Evolutionary conservation across 2,888 invertebrate genomes (phyloP).

Genomic region (Aphodius granarius): DNA sequence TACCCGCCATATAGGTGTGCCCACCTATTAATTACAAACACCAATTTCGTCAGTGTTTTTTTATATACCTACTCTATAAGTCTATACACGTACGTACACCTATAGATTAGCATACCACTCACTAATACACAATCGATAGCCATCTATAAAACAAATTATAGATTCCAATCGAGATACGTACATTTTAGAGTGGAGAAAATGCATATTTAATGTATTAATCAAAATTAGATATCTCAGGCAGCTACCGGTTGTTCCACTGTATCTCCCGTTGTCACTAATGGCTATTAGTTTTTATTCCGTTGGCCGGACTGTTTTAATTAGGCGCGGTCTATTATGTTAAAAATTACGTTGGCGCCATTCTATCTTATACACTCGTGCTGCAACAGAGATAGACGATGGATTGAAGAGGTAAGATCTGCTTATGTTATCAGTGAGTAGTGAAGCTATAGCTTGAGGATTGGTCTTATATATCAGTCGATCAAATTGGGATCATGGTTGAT

Average conservation of each 20-base stretch:
- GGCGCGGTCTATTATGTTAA: conserved; percentile 9
- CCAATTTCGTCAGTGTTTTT: not conserved
- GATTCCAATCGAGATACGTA: not conserved
- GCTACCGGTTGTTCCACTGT: not conserved
- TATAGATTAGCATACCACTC: not conserved
- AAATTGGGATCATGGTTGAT: conserved; percentile 28
- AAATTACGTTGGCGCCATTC: conserved; percentile 15
- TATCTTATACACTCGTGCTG: not conserved
- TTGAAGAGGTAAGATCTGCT: not conserved
- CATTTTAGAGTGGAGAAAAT: not conserved
- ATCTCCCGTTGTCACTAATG: not conserved
- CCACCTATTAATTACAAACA: not conserved
- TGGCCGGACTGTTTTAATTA: not conserved
- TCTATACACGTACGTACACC: not conserved
- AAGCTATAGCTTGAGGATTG: not conserved
- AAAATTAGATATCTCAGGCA: not conserved
- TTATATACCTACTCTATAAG: not conserved
- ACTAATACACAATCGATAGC: not conserved
- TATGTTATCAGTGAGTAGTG: not conserved
- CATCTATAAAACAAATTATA: not conserved
- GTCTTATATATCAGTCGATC: conserved; percentile 19
- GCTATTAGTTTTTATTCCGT: not conserved
- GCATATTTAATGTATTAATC: not conserved
- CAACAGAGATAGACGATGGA: not conserved
- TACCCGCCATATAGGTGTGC: not conserved